These are phyloP conservation scores for Pemphigus obesinymphae DNA, from an alignment of 1,140 invertebrate genomes.

Conservation along the genomic window DNA sequence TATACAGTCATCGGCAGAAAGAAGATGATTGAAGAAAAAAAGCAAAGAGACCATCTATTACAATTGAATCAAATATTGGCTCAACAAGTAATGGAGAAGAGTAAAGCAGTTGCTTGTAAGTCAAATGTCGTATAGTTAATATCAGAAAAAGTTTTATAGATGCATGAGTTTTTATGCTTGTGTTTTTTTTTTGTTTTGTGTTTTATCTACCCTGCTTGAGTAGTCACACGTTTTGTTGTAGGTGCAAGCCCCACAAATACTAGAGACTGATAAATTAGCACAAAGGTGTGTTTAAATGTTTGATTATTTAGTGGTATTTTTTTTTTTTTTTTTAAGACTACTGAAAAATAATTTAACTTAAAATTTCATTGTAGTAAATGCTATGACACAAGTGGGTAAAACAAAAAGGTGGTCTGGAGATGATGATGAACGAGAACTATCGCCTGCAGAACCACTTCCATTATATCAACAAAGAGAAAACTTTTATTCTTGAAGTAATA, in stretches of 20 bases:
- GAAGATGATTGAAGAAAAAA: constrained; percentile 74
- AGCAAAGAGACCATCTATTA: constrained; percentile 78
- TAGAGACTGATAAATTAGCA: constrained; percentile 34
- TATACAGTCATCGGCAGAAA: constrained; percentile 53
- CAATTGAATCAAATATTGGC: constrained; percentile 86
- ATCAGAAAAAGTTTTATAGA: constrained; percentile 13
- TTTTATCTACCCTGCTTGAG: constrained; percentile 32
- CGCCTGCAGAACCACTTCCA: constrained; percentile 64
- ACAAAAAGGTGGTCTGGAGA: constrained; percentile 53
- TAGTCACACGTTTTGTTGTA: constrained; percentile 39
- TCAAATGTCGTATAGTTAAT: constrained; percentile 42
- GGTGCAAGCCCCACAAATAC: constrained; percentile 38
- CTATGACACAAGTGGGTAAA: constrained; percentile 57
- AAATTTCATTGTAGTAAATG: constrained; percentile 60
- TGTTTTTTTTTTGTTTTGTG: not conserved
- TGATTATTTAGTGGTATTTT: not conserved
- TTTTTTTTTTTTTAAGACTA: too few species aligned
- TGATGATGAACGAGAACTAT: constrained; percentile 62
- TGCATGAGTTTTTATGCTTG: constrained; percentile 32
- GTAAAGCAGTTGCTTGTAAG: constrained; percentile 87
- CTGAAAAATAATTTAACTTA: too few species aligned
- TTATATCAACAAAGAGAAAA: constrained; percentile 80
- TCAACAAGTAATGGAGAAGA: constrained; percentile 89
- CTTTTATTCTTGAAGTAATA: constrained; percentile 63
- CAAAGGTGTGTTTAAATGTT: constrained; percentile 35